A percentile compares a stretch with the other conserved stretches of the same genome.
phyloP scores from a whole-genome alignment of 2,888 invertebrate species.

The Taenaris catops region DNA sequence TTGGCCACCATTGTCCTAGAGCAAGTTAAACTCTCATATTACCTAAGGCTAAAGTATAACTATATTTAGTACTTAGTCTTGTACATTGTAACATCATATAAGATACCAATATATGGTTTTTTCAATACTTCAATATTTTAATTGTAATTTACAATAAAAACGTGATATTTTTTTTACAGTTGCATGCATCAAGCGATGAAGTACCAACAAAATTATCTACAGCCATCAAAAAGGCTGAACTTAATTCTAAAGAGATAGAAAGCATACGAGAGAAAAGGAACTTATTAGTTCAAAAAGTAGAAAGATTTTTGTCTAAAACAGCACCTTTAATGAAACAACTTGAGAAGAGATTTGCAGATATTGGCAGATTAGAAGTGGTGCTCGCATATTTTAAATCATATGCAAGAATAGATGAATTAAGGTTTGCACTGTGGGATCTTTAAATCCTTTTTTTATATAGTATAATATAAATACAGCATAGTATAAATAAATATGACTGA shows the following conservation, averaged over 20 bases:
- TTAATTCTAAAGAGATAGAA: slow-evolving; percentile 69
- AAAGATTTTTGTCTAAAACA: slow-evolving; percentile 53
- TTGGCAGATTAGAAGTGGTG: slow-evolving; percentile 76
- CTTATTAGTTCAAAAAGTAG: slow-evolving; percentile 52
- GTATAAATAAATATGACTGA: too few relatives aligned
- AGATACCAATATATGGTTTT: too few relatives aligned
- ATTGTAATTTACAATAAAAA: too few relatives aligned
- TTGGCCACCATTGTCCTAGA: too few relatives aligned
- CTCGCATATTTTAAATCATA: slow-evolving; percentile 85
- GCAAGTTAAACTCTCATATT: too few relatives aligned
- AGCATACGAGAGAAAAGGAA: slow-evolving; percentile 68
- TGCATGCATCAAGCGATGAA: slow-evolving; percentile 81
- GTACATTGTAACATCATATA: slow-evolving; percentile 2
- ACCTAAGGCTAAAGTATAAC: not conserved
- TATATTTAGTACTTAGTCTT: not conserved
- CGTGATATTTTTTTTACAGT: slow-evolving; percentile 60
- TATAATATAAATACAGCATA: too few relatives aligned
- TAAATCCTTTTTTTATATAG: too few relatives aligned
- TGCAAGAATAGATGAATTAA: slow-evolving; percentile 85
- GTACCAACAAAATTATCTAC: slow-evolving; percentile 82
- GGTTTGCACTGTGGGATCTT: too few relatives aligned
- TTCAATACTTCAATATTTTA: too few relatives aligned
- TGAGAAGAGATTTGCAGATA: slow-evolving; percentile 59
- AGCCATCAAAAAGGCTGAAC: slow-evolving; percentile 82
- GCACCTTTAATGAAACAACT: slow-evolving; percentile 65